A percentile compares a stretch with the other conserved stretches of the same genome.
Evolutionary conservation across 2,888 invertebrate species (phyloP).

Genomic region (Drosophila mimica): DNA sequence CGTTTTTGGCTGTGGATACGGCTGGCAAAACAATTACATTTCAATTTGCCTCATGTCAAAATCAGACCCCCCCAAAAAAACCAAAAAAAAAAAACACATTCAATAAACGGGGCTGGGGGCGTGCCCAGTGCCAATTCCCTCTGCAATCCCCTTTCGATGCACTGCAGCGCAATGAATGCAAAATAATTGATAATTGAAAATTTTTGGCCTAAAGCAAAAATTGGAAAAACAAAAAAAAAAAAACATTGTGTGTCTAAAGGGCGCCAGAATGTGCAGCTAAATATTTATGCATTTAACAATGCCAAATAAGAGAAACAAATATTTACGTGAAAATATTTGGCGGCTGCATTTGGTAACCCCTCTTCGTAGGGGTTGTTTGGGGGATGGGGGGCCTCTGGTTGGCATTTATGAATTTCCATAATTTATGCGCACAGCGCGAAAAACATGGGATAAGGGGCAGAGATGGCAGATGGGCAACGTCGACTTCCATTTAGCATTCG

Average conservation of each 20-base stretch:
- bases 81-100: conserved; percentile 17
- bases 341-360: conserved; percentile 29
- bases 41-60: conserved; percentile 75
- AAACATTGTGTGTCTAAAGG: conserved; percentile 7
- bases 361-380: not conserved
- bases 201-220: conserved; percentile 38
- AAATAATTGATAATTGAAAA: conserved; percentile 79
- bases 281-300: conserved; percentile 78
- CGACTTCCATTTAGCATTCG: conserved; percentile 47
- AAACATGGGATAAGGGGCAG: conserved; percentile 10
- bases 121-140: conserved; percentile 3
- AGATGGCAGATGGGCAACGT: conserved; percentile 20
- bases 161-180: conserved; percentile 39
- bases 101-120: conserved; percentile 13
- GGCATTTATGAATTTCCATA: conserved; percentile 62
- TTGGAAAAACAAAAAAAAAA: not conserved
- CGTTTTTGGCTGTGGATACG: conserved; percentile 10
- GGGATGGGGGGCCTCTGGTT: conserved; percentile 5
- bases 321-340: conserved; percentile 53
- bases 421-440: conserved; percentile 55
- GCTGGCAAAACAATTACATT: conserved; percentile 77
- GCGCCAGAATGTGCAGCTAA: conserved; percentile 49
- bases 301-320: conserved; percentile 60
- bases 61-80: conserved; percentile 49
- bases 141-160: too few species aligned